Conservation (phyloP, 1,140 invertebrate genomes). For the Diachasmimorpha longicaudata region DNA sequence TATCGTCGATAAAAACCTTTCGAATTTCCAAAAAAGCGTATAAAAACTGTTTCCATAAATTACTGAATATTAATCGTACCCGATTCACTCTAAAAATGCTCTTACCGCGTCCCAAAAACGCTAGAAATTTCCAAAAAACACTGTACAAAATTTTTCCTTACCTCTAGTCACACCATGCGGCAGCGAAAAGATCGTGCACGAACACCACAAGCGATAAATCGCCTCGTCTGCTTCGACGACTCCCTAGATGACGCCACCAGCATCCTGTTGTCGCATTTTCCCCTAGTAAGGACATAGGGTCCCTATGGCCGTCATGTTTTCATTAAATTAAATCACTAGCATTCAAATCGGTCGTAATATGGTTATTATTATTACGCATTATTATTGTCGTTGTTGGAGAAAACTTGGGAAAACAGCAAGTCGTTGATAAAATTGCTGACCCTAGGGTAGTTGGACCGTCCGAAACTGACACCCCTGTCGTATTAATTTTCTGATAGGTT, state of each 20-base stretch:
- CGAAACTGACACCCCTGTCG: no score
- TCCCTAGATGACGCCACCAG: neutral
- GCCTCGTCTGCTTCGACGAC: neutral
- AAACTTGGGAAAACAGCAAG: no score
- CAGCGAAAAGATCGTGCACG: neutral
- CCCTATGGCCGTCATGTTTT: neutral
- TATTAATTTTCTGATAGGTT: no score
- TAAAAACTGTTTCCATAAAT: neutral
- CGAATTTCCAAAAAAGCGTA: neutral
- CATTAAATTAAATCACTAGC: neutral
- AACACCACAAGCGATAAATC: neutral
- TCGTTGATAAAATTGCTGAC: no score
- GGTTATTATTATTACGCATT: no score
- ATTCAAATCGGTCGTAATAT: no score
- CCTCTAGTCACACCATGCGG: slow-evolving; percentile 16
- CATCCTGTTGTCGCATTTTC: neutral
- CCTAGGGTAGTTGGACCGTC: no score
- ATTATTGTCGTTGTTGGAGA: no score
- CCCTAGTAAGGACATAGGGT: neutral
- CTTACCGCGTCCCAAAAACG: neutral
- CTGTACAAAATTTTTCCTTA: neutral
- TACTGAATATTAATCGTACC: neutral
- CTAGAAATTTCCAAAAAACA: neutral
- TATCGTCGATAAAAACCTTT: neutral
- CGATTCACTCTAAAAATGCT: no score